phyloP scores from a whole-genome alignment of 2,113 vertebrate genomes.

The Mesoclemmys tuberculata region DNA sequence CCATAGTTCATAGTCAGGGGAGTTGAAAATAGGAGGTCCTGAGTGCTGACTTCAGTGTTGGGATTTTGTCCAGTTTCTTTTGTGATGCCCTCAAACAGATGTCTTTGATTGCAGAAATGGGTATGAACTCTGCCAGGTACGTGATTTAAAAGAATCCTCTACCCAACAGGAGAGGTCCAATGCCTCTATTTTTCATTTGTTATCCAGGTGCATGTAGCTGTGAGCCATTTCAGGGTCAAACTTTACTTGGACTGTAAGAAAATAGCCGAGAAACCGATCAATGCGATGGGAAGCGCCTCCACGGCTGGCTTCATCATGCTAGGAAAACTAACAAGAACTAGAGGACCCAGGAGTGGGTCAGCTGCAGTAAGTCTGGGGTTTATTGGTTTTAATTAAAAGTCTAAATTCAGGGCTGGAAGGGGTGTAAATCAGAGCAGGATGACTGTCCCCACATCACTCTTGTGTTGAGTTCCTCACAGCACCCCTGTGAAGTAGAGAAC shows the following conservation, averaged over 20 bases:
- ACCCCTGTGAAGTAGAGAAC: accelerated
- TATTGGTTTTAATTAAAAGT: accelerated
- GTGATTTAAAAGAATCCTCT: background rate
- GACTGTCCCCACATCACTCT: accelerated
- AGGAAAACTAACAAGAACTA: constrained; percentile 87
- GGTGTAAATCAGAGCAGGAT: background rate
- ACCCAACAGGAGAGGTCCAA: accelerated
- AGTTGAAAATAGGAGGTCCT: background rate
- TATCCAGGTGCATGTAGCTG: constrained; percentile 87
- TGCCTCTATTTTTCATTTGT: background rate
- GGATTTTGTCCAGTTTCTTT: background rate
- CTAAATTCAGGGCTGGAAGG: background rate
- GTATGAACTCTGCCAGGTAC: background rate
- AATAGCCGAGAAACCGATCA: constrained; percentile 83
- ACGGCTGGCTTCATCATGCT: constrained; percentile 88
- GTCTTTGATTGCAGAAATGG: accelerated
- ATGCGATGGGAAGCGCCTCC: constrained; percentile 80
- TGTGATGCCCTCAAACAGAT: background rate
- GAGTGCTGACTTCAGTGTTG: background rate
- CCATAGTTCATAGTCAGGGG: background rate
- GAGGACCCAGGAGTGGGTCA: constrained; percentile 89
- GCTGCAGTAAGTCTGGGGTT: constrained; percentile 75
- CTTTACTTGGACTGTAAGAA: constrained; percentile 91
- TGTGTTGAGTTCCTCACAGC: accelerated
- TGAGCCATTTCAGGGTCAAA: constrained; percentile 85